Conservation (phyloP, 2,113 vertebrate genomes). For the Bufo gargarizans region DNA sequence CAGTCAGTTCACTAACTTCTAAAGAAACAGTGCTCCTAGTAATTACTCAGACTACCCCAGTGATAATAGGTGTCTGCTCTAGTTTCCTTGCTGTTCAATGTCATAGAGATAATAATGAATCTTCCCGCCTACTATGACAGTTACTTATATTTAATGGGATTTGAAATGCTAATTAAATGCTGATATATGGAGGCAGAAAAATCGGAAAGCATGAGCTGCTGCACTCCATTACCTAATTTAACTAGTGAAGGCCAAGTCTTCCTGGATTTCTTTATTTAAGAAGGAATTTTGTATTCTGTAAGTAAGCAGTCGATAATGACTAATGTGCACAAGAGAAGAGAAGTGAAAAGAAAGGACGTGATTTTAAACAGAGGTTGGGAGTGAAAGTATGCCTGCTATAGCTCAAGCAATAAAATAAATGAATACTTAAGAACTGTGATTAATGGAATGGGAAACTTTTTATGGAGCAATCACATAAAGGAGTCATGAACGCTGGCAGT, state of each 20-base stretch:
- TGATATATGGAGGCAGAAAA: constrained; percentile 51
- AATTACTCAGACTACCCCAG: constrained; percentile 57
- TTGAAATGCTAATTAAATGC: constrained; percentile 59
- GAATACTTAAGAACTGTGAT: constrained; percentile 48
- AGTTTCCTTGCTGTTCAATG: constrained; percentile 53
- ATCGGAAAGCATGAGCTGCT: constrained; percentile 38
- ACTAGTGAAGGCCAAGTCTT: constrained; percentile 38
- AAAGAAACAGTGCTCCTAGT: constrained; percentile 47
- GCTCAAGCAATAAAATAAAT: constrained; percentile 50
- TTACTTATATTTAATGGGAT: constrained; percentile 57
- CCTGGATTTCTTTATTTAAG: constrained; percentile 34
- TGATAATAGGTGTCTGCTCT: constrained; percentile 56
- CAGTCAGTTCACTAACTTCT: constrained; percentile 48
- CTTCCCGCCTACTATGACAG: constrained; percentile 56
- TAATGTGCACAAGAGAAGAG: constrained; percentile 29
- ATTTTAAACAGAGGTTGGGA: not conserved
- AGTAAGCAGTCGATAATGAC: constrained; percentile 42
- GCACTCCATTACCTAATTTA: constrained; percentile 47
- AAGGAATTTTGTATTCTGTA: constrained; percentile 39
- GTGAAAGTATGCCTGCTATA: constrained; percentile 10
- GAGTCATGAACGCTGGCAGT: constrained; percentile 33
- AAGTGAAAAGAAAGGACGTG: constrained; percentile 30
- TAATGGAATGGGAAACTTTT: constrained; percentile 47
- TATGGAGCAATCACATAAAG: constrained; percentile 54
- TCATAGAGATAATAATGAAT: constrained; percentile 58